Evolutionary conservation across 2,113 vertebrate genomes (phyloP).

Genomic region (Pedetes capensis): DNA sequence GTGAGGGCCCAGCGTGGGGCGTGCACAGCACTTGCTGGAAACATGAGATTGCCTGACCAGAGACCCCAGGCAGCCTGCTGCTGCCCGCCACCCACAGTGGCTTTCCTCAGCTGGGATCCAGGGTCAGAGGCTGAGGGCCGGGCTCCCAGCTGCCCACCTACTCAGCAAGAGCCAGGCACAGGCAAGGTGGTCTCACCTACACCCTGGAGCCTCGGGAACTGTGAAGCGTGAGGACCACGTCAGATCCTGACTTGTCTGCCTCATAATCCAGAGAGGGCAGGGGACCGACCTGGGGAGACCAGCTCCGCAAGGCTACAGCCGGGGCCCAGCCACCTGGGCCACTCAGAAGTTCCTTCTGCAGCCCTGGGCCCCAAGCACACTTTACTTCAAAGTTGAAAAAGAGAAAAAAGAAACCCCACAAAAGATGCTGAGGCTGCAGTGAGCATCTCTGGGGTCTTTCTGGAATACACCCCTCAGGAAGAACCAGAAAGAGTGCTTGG

Average conservation of each 20-base stretch:
- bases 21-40: background rate
- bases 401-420: background rate
- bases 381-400: background rate
- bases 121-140: too few species aligned
- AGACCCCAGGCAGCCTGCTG: background rate
- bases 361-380: background rate
- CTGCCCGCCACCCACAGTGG: background rate
- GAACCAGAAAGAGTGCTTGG: background rate
- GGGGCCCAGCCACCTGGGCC: background rate
- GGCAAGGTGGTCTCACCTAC: background rate
- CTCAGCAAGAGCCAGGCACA: background rate
- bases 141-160: background rate
- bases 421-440: background rate
- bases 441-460: background rate
- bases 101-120: background rate
- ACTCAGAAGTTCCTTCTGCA: background rate
- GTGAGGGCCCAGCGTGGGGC: fast-evolving
- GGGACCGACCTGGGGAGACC: fast-evolving
- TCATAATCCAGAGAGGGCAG: background rate
- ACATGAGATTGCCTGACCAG: background rate
- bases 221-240: background rate
- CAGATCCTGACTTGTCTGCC: background rate
- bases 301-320: background rate
- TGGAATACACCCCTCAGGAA: fast-evolving
- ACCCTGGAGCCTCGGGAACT: background rate